Base-by-base conservation (phyloP, 1,140 invertebrate genomes). In the Drosophila saltans region DNA sequence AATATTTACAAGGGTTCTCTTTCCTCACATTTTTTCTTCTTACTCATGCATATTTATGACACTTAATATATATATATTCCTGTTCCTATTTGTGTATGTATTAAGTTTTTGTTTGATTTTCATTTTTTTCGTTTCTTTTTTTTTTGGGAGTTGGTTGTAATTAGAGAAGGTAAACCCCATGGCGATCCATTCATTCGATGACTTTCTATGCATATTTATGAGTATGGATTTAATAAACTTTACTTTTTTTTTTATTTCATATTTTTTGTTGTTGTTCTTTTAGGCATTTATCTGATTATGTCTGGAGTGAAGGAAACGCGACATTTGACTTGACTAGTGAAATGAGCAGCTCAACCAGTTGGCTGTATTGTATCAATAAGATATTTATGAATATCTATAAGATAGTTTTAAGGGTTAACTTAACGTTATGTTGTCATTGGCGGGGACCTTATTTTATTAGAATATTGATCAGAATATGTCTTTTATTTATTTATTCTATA, bases 141-240 rank as follows among this genome's bases (percentile, higher is more conserved):
- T 60, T 48, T 40, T 69, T 48, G 7, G 45, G 45, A 52, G 21
- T 26, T 26, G 45, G 43, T 28, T 39, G 69, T 89, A 89, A 89
- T 89, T 88, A 83, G 66, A 84, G 68, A 69, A 59, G 59, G 57
- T 33, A 57, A 30, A 5, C 16, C 26, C 66, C 40, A 52, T 56
- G 33, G 33, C 6, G 1, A 36, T 45, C 30, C 39, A 28, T 33
- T 10, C 52, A 30, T n/a, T 33, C 55, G 36, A 55, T 56, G 52
- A 71, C 55, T 69, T 74, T 52, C 28, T 56, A 89, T 88, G 84
- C 80, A 89, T 89, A 89, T 89, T 89, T 84, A 89, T 89, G 84
- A 89, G 84, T 89, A 89, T 89, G 78, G 84, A 89, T 89, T 90
- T 89, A 89, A 89, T 89, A 89, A 84, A 73, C 55, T 43, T 67